phyloP scores from a whole-genome alignment of 2,888 invertebrate genomes.

The Sesia apiformis region DNA sequence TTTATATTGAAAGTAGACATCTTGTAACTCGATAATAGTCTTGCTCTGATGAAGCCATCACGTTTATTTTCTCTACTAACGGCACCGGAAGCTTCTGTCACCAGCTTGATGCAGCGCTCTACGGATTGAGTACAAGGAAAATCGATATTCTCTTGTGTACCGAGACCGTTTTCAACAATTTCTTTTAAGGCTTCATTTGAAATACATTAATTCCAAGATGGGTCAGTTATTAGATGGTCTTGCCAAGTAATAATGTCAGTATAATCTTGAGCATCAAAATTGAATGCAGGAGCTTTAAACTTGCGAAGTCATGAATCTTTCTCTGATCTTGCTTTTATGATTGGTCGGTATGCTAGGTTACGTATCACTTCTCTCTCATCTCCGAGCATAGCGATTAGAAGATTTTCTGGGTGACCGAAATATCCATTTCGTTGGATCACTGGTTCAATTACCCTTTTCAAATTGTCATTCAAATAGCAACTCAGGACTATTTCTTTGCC shows the following conservation, averaged over 20 bases:
- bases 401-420: constrained; percentile 5
- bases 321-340: constrained; percentile 5
- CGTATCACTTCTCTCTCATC: constrained; percentile 4
- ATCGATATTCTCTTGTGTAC: background rate
- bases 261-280: background rate
- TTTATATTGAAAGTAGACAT: background rate
- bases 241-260: background rate
- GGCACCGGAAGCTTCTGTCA: constrained; percentile 10
- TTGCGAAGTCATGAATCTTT: constrained; percentile 2
- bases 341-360: constrained; percentile 3
- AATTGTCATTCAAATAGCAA: background rate
- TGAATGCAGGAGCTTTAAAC: constrained; percentile 3
- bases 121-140: constrained; percentile 6
- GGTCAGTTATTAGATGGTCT: background rate
- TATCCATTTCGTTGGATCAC: constrained; percentile 3
- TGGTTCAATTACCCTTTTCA: background rate
- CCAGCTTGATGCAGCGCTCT: constrained; percentile 8
- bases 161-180: background rate
- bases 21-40: constrained; percentile 1
- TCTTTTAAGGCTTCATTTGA: background rate
- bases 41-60: constrained; percentile 10
- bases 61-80: constrained; percentile 6
- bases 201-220: background rate
- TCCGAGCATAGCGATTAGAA: constrained; percentile 5
- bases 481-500: too few relatives aligned